Evolutionary conservation across 1,140 invertebrate genomes (phyloP).

Genomic region (Cotesia typhae): DNA sequence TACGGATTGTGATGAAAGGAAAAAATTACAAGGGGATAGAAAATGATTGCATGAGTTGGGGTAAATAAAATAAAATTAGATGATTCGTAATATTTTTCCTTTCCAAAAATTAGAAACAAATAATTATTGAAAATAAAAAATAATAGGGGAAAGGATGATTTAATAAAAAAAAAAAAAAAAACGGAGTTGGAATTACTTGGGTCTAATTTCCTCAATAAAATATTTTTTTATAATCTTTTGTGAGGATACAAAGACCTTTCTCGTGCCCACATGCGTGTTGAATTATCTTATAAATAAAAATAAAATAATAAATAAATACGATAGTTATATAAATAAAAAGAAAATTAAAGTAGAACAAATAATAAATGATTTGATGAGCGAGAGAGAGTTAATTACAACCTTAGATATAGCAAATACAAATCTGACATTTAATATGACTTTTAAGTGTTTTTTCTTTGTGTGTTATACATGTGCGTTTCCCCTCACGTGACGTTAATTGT

Average conservation of each 20-base stretch:
- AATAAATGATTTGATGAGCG: conserved; percentile 22
- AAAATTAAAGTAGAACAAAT: conserved; percentile 25
- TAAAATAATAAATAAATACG: conserved; percentile 24
- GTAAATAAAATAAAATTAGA: too few relatives aligned
- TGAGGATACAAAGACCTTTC: conserved; percentile 24
- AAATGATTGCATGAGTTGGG: too few relatives aligned
- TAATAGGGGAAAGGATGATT: too few relatives aligned
- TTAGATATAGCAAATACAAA: conserved; percentile 31
- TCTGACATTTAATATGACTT: conserved; percentile 24
- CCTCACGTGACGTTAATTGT: conserved; percentile 36
- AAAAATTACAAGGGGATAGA: too few relatives aligned
- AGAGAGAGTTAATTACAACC: conserved; percentile 34
- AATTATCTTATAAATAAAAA: conserved; percentile 22
- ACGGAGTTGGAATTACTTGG: too few relatives aligned
- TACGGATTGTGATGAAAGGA: too few relatives aligned
- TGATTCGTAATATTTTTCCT: too few relatives aligned
- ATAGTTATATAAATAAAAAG: conserved; percentile 7
- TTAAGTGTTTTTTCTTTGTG: conserved; percentile 10
- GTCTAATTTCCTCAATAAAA: too few relatives aligned
- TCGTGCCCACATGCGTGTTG: conserved; percentile 36
- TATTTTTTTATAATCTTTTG: not conserved
- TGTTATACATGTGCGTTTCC: conserved; percentile 13
- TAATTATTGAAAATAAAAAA: too few relatives aligned
- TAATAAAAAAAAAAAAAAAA: too few relatives aligned
- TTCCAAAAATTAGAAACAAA: too few relatives aligned